These are phyloP conservation scores for Cavia porcellus DNA, from an alignment of 2,113 vertebrate genomes.

Conservation along the genomic window DNA sequence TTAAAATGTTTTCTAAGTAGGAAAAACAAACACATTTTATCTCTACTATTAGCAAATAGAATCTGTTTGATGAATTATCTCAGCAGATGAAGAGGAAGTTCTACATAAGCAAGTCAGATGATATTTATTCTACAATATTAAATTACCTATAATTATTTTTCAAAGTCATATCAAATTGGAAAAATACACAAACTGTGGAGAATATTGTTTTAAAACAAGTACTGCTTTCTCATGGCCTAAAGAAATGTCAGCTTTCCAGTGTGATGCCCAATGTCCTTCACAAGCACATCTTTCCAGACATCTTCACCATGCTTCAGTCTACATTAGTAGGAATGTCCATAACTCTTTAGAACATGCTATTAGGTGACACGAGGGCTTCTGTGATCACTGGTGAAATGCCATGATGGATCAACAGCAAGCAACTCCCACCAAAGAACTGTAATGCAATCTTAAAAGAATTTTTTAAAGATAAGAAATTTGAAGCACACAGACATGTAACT, in stretches of 20 bases:
- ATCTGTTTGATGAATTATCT: conserved; percentile 37
- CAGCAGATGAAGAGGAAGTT: neutral
- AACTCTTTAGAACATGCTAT: neutral
- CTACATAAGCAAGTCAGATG: neutral
- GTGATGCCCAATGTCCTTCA: neutral
- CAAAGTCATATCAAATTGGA: conserved; percentile 30
- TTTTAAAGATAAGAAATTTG: neutral
- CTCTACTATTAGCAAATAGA: conserved; percentile 13
- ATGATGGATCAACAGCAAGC: neutral
- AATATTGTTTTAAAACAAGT: neutral
- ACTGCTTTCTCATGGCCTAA: neutral
- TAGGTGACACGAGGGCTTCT: neutral
- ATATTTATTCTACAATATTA: conserved; percentile 44
- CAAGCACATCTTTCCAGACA: neutral
- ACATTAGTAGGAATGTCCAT: neutral
- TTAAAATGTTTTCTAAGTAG: conserved; percentile 43
- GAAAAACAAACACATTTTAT: neutral
- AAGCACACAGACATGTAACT: neutral
- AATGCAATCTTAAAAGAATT: neutral
- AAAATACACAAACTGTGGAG: neutral
- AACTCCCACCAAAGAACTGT: neutral
- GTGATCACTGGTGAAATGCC: neutral
- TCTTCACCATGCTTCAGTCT: neutral
- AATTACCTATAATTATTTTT: neutral
- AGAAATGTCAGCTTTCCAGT: neutral